Evolutionary conservation across 1,140 invertebrate genomes (phyloP), one percentile per base, ranked within the genome.

Genomic region (Drosophila hydei): DNA sequence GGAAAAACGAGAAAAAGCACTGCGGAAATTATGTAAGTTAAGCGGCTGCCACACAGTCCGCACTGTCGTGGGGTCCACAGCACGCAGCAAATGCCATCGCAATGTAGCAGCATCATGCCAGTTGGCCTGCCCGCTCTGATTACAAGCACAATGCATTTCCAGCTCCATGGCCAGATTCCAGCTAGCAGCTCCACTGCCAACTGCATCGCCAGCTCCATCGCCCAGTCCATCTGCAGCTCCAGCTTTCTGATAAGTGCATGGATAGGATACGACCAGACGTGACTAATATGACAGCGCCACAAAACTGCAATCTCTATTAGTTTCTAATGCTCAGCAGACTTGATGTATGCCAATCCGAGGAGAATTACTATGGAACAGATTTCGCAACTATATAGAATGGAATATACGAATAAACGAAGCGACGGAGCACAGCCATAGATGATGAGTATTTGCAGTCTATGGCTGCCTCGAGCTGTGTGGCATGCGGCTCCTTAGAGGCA

Each of bases 11-110:
- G 25, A 55, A 40, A 74, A 58, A 69, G 71, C 67, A 52, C 51
- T 56, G 67, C 67, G 79, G 75, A 84, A 79, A 84, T 83, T 79
- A 65, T 72, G 60, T 62, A 80, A 87, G 77, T 85, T 63, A 48
- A 70, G 62, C 51, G 63, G 14, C 65, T 60, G 38, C 27, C 58
- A 52, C 58, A 52, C 42, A 36, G 23, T 42, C 36, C n/a, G 11
- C n/a, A n/a, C n/a, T n/a, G n/a, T n/a, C n/a, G n/a, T n/a, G n/a
- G n/a, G n/a, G n/a, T n/a, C n/a, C n/a, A n/a, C 16, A 30, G 25
- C 42, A 59, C 36, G 38, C 51, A 63, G 43, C 60, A 36, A 38
- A 47, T 47, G 47, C 14, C 25, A 12, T 6, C 47, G 33, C 33
- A n/a, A n/a, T n/a, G 18, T 43, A 33, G 30, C 30, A 23, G 50